These are phyloP conservation scores for Hydrolagus affinis DNA, from an alignment of 2,113 vertebrate species.

Conservation along the genomic window DNA sequence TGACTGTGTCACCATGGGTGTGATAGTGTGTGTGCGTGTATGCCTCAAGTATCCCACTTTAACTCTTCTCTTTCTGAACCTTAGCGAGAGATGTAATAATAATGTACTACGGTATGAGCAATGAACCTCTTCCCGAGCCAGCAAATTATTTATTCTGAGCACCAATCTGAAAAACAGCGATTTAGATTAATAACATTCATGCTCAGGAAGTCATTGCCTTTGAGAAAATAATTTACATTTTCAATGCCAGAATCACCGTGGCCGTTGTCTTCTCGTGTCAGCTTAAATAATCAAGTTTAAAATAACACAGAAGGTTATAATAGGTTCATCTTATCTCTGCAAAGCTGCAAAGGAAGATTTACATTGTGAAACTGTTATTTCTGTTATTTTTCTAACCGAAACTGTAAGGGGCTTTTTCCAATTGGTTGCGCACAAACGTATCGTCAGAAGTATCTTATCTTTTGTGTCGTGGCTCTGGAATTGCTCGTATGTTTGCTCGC, in stretches of 20 bases:
- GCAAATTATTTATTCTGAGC: slow-evolving; percentile 89
- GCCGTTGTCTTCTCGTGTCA: slow-evolving; percentile 72
- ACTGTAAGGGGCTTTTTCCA: slow-evolving; percentile 42
- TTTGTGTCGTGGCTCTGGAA: not conserved
- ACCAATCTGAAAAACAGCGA: slow-evolving; percentile 90
- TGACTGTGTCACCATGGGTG: no score
- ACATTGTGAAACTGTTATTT: slow-evolving; percentile 44
- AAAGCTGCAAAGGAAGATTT: slow-evolving; percentile 56
- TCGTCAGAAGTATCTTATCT: slow-evolving; percentile 35
- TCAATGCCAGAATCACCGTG: slow-evolving; percentile 75
- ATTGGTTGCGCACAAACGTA: slow-evolving; percentile 44
- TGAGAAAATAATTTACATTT: slow-evolving; percentile 92
- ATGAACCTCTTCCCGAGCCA: slow-evolving; percentile 44
- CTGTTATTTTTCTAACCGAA: slow-evolving; percentile 54
- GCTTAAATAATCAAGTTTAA: slow-evolving; percentile 96
- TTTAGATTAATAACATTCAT: slow-evolving; percentile 95
- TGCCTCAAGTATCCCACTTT: no score
- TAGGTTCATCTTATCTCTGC: slow-evolving; percentile 76
- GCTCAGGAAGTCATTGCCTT: slow-evolving; percentile 95
- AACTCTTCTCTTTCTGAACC: no score
- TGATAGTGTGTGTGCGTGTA: no score
- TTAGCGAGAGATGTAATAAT: no score
- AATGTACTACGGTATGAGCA: no score
- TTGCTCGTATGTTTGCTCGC: not conserved
- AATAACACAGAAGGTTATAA: slow-evolving; percentile 89